phyloP scores from a whole-genome alignment of 35 echinoderm and acorn worm species.

The Amphiura filiformis region DNA sequence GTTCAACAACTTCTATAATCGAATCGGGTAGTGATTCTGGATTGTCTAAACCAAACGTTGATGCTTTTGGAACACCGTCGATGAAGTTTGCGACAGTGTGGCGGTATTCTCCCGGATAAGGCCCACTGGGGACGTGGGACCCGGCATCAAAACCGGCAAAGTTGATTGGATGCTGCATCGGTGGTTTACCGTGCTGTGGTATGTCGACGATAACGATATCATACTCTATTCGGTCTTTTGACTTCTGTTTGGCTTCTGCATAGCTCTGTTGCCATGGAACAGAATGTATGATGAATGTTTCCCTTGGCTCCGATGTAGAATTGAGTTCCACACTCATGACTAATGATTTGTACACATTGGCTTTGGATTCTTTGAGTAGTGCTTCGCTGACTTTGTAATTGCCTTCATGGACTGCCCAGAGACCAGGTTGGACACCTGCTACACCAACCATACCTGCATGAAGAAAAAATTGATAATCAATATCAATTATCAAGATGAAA shows the following conservation, averaged over 20 bases:
- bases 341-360: not conserved
- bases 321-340: not conserved
- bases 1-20: slow-evolving; percentile 62
- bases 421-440: slow-evolving; percentile 69
- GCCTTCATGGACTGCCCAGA: slow-evolving; percentile 80
- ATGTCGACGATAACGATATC: slow-evolving; percentile 85
- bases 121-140: not conserved
- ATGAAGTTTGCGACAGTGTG: slow-evolving; percentile 75
- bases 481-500: too few relatives aligned
- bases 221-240: slow-evolving; percentile 24
- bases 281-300: not conserved
- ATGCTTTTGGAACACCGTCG: slow-evolving; percentile 46
- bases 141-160: slow-evolving; percentile 47
- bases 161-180: slow-evolving; percentile 30
- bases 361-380: slow-evolving; percentile 43
- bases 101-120: slow-evolving; percentile 57
- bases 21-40: slow-evolving; percentile 32
- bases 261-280: not conserved
- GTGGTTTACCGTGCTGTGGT: slow-evolving; percentile 40
- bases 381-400: slow-evolving; percentile 58
- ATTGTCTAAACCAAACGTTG: slow-evolving; percentile 45
- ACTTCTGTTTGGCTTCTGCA: not conserved
- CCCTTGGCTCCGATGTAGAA: not conserved
- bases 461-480: too few relatives aligned
- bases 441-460: slow-evolving; percentile 71